phyloP scores from a whole-genome alignment of 1,140 invertebrate species.

The Augochlora pura region DNA sequence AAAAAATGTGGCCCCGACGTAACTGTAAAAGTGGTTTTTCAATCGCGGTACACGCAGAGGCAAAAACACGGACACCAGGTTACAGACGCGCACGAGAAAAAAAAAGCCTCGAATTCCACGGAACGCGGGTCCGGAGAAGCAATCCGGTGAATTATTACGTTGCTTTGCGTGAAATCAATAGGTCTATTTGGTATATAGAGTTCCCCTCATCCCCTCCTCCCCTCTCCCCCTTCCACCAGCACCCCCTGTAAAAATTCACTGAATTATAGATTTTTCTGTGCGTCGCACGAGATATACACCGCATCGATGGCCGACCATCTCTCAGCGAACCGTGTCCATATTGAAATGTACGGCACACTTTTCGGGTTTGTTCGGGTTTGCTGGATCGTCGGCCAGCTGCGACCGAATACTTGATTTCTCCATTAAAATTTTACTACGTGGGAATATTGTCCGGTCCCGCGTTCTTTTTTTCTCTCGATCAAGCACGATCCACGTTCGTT shows the following conservation, averaged over 20 bases:
- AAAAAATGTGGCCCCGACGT: constrained; percentile 34
- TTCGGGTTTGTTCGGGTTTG: constrained; percentile 49
- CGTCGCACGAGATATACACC: constrained; percentile 13
- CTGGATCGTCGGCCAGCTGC: constrained; percentile 24
- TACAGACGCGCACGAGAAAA: neutral
- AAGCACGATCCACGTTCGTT: neutral
- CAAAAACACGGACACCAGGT: neutral
- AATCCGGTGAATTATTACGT: constrained; percentile 44
- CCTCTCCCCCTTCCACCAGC: too few relatives aligned
- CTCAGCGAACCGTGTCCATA: constrained; percentile 23
- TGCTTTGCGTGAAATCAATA: constrained; percentile 38
- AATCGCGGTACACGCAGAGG: constrained; percentile 40
- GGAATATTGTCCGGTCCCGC: constrained; percentile 22
- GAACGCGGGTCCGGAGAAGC: neutral
- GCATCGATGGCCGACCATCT: constrained; percentile 32
- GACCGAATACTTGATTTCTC: constrained; percentile 60
- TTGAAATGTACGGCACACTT: constrained; percentile 55
- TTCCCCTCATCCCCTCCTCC: too few relatives aligned
- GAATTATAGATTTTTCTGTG: constrained; percentile 51
- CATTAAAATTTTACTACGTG: constrained; percentile 55
- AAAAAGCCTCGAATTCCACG: constrained; percentile 7
- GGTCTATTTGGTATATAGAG: constrained; percentile 40
- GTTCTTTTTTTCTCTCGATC: constrained; percentile 12
- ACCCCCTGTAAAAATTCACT: constrained; percentile 58
- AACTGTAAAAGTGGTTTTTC: constrained; percentile 34